These are phyloP conservation scores for Sebastes flavidus DNA, from an alignment of 2,797 vertebrate genomes.

Conservation along the genomic window DNA sequence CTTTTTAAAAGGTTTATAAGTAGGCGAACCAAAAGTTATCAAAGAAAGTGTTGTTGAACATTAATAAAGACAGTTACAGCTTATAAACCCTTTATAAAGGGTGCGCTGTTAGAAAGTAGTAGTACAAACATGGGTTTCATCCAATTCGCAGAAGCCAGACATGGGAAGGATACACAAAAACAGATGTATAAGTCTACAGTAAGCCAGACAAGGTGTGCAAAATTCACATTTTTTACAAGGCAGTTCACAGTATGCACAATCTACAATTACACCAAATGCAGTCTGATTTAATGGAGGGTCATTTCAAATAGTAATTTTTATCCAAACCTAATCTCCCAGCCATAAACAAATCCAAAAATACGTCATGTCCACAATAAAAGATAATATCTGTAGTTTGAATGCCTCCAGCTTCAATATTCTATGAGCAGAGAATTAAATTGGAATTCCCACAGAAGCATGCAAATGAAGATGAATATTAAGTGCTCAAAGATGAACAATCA, in stretches of 20 bases:
- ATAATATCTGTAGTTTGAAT: slow-evolving; percentile 13
- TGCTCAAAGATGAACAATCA: slow-evolving; percentile 4
- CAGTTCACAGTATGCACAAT: neutral
- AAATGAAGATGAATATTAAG: slow-evolving; percentile 38
- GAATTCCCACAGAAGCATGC: slow-evolving; percentile 13
- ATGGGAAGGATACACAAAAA: neutral
- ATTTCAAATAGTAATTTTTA: slow-evolving; percentile 9
- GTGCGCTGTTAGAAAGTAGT: neutral
- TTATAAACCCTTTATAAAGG: neutral
- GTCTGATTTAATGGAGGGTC: slow-evolving; percentile 6
- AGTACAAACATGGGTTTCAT: neutral
- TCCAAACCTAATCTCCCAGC: slow-evolving; percentile 9
- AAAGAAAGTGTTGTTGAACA: no score
- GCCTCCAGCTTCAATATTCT: slow-evolving; percentile 7
- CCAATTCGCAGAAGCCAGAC: neutral
- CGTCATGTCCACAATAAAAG: slow-evolving; percentile 21
- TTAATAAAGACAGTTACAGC: no score
- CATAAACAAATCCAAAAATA: slow-evolving; percentile 36
- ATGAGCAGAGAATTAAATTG: slow-evolving; percentile 19
- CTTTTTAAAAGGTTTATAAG: neutral
- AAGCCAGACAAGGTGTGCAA: neutral
- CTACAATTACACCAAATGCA: slow-evolving; percentile 8
- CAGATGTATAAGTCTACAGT: neutral
- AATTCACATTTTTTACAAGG: neutral
- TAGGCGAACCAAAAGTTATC: no score